These are phyloP conservation scores for Camptogramma bilineatum DNA, from an alignment of 2,888 invertebrate genomes.

Conservation along the genomic window DNA sequence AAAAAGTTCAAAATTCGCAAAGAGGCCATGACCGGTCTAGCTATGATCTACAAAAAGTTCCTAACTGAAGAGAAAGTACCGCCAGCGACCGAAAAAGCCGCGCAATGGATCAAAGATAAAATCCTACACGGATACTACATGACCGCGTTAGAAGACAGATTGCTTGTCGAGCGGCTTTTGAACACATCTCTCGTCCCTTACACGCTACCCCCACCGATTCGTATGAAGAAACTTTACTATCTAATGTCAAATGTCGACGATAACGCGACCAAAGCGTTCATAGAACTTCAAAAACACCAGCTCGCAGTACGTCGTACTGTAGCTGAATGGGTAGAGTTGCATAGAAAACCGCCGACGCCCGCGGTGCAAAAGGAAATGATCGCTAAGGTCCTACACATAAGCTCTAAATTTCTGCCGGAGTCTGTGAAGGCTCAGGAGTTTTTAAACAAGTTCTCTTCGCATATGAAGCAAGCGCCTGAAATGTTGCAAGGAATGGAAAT, in stretches of 20 bases:
- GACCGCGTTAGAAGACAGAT: conserved; percentile 95
- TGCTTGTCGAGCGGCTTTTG: conserved; percentile 95
- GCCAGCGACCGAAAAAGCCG: conserved; percentile 92
- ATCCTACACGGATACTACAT: conserved; percentile 94
- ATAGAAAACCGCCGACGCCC: conserved; percentile 88
- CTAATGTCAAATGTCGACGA: conserved; percentile 97
- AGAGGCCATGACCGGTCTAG: conserved; percentile 97
- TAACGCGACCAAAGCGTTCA: conserved; percentile 93
- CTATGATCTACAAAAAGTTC: conserved; percentile 96
- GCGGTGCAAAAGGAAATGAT: conserved; percentile 90
- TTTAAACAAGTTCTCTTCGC: conserved; percentile 91
- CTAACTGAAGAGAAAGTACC: conserved; percentile 93
- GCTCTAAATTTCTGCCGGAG: conserved; percentile 94
- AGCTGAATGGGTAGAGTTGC: conserved; percentile 94
- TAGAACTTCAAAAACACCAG: conserved; percentile 97
- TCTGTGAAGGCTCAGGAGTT: conserved; percentile 96
- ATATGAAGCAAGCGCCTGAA: conserved; percentile 90
- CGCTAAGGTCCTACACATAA: conserved; percentile 88
- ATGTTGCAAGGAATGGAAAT: conserved; percentile 93
- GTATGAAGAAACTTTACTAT: conserved; percentile 97
- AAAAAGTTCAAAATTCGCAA: conserved; percentile 98
- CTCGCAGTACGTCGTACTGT: conserved; percentile 93
- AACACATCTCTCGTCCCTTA: conserved; percentile 98
- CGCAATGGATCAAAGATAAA: conserved; percentile 98
- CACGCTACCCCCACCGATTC: conserved; percentile 92